Base-by-base conservation (phyloP, 2,113 vertebrate genomes). In the Trochalopteron elliotii region DNA sequence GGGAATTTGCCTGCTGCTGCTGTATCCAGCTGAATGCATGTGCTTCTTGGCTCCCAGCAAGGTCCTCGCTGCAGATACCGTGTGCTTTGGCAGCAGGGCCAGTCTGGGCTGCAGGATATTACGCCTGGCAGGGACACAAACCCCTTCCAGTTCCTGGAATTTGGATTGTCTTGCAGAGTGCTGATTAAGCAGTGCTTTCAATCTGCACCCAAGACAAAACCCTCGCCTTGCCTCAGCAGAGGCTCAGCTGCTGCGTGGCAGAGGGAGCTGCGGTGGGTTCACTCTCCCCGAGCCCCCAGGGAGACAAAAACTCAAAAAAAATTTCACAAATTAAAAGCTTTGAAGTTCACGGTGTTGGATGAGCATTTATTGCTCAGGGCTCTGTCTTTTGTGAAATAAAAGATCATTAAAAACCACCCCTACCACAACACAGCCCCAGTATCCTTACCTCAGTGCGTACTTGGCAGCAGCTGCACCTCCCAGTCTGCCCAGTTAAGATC, bases 1-100 rank as follows among this genome's bases (percentile, higher is more conserved):
- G 68, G 88, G 83, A 86, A 79, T 92, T 94, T 74, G 87, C 68
- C 18, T 0, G 67, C 64, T 75, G 89, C 70, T 85, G 90, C 71
- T 75, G 87, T 92, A 70, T 93, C 94, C 90, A 92, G 94, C 87
- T 25, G 76, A 93, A 75, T 69, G 91, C 15, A 3, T 93, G 95
- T 84, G 89, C 93, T 85, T 96, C 93, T 88, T 98, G 97, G 97
- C 97, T 97, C 88, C 47, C 83, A 47, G 89, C 80, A 14, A 92
- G 84, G 65, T 83, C 89, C 89, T 94, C 63, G 42, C 94, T 79
- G 96, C 71, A 92, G 92, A 80, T 97, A 95, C 93, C 78, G 97
- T 98, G 97, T 97, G 96, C 96, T 98, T 98, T 98, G 98, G 98
- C 98, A 97, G 90, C 84, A 2, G 12, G 78, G 52, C 53, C 79